phyloP scores from a whole-genome alignment of 2,113 vertebrate species.

The Paraplagusia blochii region DNA sequence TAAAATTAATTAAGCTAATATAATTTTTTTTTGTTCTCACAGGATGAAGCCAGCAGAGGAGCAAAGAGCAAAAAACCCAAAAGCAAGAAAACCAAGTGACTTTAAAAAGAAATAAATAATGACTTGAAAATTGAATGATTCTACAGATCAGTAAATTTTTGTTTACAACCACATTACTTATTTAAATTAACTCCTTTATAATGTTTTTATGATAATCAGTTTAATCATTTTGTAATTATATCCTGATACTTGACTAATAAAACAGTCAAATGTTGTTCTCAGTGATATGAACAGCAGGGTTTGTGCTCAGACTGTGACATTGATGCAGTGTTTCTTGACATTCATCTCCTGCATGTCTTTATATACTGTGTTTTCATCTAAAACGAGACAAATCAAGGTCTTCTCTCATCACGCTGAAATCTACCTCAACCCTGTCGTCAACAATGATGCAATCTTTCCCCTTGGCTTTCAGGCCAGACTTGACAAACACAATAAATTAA shows the following conservation, averaged over 20 bases:
- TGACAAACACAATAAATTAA: conserved; percentile 5
- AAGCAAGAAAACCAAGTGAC: conserved; percentile 76
- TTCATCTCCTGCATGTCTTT: neutral
- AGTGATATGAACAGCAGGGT: neutral
- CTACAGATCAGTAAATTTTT: too few relatives aligned
- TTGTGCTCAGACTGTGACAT: neutral
- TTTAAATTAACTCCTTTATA: neutral
- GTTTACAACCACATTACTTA: too few relatives aligned
- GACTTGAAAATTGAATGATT: neutral
- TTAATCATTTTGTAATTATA: neutral
- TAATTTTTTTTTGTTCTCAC: conserved; percentile 31
- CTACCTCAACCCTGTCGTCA: neutral
- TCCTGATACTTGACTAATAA: conserved; percentile 19
- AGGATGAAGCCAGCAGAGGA: conserved; percentile 73
- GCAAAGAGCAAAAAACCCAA: conserved; percentile 70
- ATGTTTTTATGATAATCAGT: neutral
- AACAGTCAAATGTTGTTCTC: neutral
- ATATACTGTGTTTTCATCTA: neutral
- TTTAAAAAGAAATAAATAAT: neutral
- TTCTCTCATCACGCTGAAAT: neutral
- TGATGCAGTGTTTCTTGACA: neutral
- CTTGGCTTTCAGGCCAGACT: conserved; percentile 19
- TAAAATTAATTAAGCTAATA: conserved; percentile 26
- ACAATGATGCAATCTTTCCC: neutral
- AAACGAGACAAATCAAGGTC: neutral